These are phyloP conservation scores for Sympetrum striolatum DNA, from an alignment of 2,888 invertebrate species.

Conservation along the genomic window DNA sequence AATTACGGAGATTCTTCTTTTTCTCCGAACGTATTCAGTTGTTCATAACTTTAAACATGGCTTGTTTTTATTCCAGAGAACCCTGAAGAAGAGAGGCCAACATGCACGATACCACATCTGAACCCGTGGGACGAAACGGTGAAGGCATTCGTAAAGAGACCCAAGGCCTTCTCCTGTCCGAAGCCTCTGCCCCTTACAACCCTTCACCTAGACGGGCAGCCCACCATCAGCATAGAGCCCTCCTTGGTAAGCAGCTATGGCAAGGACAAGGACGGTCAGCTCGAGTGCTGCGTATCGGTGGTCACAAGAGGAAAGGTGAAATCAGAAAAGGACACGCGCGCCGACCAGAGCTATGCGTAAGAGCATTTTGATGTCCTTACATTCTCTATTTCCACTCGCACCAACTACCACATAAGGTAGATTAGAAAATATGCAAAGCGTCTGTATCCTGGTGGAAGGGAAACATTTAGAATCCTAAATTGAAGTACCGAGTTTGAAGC, in stretches of 20 bases:
- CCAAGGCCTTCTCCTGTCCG: not conserved
- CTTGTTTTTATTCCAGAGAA: not conserved
- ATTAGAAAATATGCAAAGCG: too few relatives aligned
- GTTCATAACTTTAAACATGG: too few relatives aligned
- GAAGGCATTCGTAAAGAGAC: not conserved
- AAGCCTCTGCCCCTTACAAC: not conserved
- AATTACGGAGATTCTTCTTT: too few relatives aligned
- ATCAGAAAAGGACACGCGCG: not conserved
- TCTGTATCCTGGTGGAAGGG: too few relatives aligned
- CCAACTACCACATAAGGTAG: too few relatives aligned
- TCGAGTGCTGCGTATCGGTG: not conserved
- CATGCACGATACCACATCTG: not conserved
- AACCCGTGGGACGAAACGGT: constrained; percentile 11
- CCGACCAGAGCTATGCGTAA: constrained; percentile 6
- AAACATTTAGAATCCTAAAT: too few relatives aligned
- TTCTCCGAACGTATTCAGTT: too few relatives aligned
- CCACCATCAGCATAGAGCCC: not conserved
- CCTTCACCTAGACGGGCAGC: not conserved
- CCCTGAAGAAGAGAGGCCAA: not conserved
- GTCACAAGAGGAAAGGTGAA: not conserved
- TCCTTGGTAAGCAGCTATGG: not conserved
- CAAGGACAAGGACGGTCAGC: not conserved
- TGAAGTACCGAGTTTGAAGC: too few relatives aligned
- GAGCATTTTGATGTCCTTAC: not conserved
- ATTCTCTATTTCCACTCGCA: too few relatives aligned